Evolutionary conservation across 2,888 invertebrate genomes (phyloP).

Genomic region (Volucella bombylans): DNA sequence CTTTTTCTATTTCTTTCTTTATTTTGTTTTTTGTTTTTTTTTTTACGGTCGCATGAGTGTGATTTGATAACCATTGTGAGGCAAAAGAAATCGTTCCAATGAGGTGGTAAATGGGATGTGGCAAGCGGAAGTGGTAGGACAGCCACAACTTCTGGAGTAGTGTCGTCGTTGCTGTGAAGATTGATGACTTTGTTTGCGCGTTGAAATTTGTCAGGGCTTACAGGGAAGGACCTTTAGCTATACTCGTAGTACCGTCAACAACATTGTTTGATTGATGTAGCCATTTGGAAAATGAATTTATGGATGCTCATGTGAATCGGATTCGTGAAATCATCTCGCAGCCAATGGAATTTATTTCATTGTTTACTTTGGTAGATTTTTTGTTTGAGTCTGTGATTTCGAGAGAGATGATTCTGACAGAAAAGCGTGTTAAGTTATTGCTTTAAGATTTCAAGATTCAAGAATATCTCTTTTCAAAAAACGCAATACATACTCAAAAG

Average conservation of each 20-base stretch:
- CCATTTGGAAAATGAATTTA: constrained; percentile 64
- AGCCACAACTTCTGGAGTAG: constrained; percentile 40
- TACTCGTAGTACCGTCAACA: constrained; percentile 56
- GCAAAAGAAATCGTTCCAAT: not conserved
- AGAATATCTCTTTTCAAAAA: no score
- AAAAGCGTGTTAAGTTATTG: no score
- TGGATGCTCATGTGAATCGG: constrained; percentile 46
- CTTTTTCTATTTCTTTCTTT: no score
- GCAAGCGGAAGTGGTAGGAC: not conserved
- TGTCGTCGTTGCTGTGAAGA: constrained; percentile 54
- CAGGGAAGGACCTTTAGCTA: constrained; percentile 37
- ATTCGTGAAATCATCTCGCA: constrained; percentile 49
- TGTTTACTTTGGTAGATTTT: constrained; percentile 37
- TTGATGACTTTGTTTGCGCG: constrained; percentile 67
- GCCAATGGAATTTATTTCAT: constrained; percentile 59
- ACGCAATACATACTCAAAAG: no score
- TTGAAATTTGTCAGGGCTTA: constrained; percentile 64
- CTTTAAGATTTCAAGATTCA: no score
- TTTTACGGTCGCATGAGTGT: constrained; percentile 26
- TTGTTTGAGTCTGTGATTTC: no score
- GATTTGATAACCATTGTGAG: constrained; percentile 51
- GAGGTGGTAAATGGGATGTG: not conserved
- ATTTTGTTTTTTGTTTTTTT: constrained; percentile 3
- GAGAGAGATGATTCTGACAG: no score
- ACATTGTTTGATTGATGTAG: constrained; percentile 70